Evolutionary conservation across 2,797 vertebrate genomes (phyloP).

Genomic region (Danio tinwini): DNA sequence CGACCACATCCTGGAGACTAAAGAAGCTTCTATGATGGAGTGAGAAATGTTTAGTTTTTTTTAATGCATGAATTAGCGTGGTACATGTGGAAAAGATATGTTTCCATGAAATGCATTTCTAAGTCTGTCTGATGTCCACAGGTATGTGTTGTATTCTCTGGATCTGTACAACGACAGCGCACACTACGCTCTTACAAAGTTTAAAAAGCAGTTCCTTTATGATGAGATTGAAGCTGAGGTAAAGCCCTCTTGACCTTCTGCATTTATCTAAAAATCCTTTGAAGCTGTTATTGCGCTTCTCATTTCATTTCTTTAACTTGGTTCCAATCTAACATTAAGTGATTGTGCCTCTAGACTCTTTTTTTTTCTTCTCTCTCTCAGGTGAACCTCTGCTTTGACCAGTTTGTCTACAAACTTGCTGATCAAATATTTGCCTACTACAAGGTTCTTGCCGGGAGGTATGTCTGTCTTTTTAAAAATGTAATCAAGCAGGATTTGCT

Average conservation of each 20-base stretch:
- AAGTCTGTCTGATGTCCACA: slow-evolving; percentile 65
- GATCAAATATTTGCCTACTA: slow-evolving; percentile 98
- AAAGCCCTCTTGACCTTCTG: slow-evolving; percentile 46
- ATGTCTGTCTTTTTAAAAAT: neutral
- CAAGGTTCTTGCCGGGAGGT: slow-evolving; percentile 97
- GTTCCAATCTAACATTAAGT: neutral
- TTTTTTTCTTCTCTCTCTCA: slow-evolving; percentile 60
- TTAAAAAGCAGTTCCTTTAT: slow-evolving; percentile 99
- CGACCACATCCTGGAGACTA: slow-evolving; percentile 95
- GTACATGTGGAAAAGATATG: neutral
- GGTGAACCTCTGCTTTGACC: slow-evolving; percentile 98
- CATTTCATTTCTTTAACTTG: neutral
- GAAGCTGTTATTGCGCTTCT: neutral
- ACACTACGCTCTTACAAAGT: slow-evolving; percentile 96
- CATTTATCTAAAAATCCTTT: neutral
- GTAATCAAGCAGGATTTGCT: neutral
- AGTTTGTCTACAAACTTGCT: slow-evolving; percentile 97
- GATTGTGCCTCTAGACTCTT: neutral
- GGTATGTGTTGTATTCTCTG: slow-evolving; percentile 97
- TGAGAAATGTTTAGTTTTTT: slow-evolving; percentile 66
- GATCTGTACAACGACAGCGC: slow-evolving; percentile 98
- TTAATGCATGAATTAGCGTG: neutral
- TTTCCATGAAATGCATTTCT: neutral
- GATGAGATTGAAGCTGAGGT: slow-evolving; percentile 99
- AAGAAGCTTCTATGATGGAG: slow-evolving; percentile 99